Conservation (phyloP, 2,797 vertebrate genomes). For the Phalanger gymnotis region DNA sequence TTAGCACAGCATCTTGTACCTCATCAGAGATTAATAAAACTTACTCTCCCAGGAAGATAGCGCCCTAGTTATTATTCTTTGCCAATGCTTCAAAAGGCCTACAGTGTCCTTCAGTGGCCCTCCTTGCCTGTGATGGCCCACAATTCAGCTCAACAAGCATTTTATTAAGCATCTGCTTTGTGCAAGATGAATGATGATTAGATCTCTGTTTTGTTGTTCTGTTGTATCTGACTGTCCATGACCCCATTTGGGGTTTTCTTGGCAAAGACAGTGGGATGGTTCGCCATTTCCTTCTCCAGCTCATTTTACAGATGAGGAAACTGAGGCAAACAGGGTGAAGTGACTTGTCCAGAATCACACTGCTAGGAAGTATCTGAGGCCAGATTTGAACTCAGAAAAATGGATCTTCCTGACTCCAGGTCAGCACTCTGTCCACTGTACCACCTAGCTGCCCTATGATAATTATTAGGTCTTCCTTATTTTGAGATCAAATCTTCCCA, state of each 20-base stretch:
- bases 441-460: background rate
- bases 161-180: background rate
- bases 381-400: background rate
- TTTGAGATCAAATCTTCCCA: background rate
- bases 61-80: background rate
- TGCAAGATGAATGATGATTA: background rate
- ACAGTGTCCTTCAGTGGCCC: background rate
- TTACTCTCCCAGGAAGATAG: background rate
- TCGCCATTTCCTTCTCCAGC: background rate
- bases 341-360: background rate
- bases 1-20: background rate
- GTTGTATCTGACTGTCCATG: background rate
- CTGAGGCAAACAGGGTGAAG: background rate
- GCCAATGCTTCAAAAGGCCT: background rate
- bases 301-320: background rate
- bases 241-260: background rate
- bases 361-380: background rate
- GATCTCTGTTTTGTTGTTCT: background rate
- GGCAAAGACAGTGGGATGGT: background rate
- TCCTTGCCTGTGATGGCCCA: background rate
- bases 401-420: background rate
- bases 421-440: background rate
- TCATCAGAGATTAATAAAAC: background rate
- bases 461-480: background rate
- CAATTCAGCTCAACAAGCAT: background rate